Percentiles rank a stretch among this genome's conserved stretches.
phyloP scores from a whole-genome alignment of 1,140 invertebrate species.

The Pomacea maculata region DNA sequence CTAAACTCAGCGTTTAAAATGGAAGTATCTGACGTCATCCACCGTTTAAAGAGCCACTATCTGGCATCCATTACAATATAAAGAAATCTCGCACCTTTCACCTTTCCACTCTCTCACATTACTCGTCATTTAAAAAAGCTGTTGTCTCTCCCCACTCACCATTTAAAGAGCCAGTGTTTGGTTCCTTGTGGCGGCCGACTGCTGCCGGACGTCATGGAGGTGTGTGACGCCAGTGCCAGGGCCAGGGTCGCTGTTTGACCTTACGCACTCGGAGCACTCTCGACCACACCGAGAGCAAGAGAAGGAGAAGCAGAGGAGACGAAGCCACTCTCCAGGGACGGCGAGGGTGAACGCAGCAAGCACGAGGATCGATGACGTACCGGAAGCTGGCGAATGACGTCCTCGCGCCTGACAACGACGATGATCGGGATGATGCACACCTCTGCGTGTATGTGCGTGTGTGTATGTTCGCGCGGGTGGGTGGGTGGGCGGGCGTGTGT shows the following conservation, averaged over 20 bases:
- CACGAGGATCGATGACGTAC: neutral
- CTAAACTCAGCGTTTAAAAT: too few species aligned
- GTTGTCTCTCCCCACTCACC: neutral
- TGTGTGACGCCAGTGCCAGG: neutral
- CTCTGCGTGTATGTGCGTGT: neutral
- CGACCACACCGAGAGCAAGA: neutral
- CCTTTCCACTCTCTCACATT: neutral
- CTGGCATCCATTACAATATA: too few species aligned
- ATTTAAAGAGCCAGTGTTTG: slow-evolving; percentile 24
- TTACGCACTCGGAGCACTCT: neutral
- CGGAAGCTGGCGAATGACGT: neutral
- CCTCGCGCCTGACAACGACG: neutral
- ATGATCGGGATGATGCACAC: neutral
- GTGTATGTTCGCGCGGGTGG: neutral
- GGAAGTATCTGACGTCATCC: too few species aligned
- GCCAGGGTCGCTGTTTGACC: slow-evolving; percentile 16
- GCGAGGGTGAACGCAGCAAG: neutral
- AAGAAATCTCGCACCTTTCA: too few species aligned
- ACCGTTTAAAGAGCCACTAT: too few species aligned
- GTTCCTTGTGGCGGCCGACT: slow-evolving; percentile 14
- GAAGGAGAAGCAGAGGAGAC: neutral
- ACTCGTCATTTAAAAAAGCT: neutral
- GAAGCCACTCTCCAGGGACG: neutral
- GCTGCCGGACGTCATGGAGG: slow-evolving; percentile 20
- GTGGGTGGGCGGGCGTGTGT: neutral